Evolutionary conservation across 1,140 invertebrate genomes (phyloP).

Genomic region (Stegodyphus dumicola): DNA sequence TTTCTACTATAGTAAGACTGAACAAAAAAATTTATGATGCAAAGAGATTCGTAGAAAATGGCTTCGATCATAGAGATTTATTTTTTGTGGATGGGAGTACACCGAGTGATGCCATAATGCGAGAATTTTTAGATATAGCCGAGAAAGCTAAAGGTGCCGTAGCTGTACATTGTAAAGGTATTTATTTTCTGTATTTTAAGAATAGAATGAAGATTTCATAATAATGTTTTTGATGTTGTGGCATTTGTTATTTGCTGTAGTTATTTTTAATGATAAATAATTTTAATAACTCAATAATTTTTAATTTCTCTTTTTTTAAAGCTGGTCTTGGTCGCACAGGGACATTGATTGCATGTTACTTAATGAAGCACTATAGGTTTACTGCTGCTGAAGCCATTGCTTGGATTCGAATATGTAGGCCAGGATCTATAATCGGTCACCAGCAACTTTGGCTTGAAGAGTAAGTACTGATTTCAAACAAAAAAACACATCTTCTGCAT

Average conservation of each 20-base stretch:
- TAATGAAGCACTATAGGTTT: slow-evolving; percentile 98
- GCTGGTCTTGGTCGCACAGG: slow-evolving; percentile 98
- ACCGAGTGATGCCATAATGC: slow-evolving; percentile 90
- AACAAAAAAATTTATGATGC: slow-evolving; percentile 98
- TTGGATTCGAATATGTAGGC: slow-evolving; percentile 97
- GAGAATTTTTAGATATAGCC: slow-evolving; percentile 88
- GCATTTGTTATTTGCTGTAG: neutral
- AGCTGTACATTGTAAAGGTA: slow-evolving; percentile 98
- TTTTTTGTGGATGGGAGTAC: slow-evolving; percentile 98
- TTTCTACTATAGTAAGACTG: slow-evolving; percentile 91
- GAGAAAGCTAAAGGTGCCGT: slow-evolving; percentile 91
- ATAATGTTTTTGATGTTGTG: neutral
- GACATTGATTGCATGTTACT: slow-evolving; percentile 95
- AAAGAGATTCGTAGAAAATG: slow-evolving; percentile 87
- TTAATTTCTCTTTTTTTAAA: slow-evolving; percentile 65
- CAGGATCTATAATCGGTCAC: slow-evolving; percentile 96
- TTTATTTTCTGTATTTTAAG: neutral
- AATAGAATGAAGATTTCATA: neutral
- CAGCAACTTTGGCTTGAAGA: slow-evolving; percentile 93
- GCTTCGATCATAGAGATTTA: slow-evolving; percentile 95
- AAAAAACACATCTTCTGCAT: too few relatives aligned
- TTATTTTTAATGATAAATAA: too few relatives aligned
- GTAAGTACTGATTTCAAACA: slow-evolving; percentile 12
- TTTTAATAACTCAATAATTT: neutral
- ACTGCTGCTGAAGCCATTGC: slow-evolving; percentile 93